Conservation (phyloP, 2,797 vertebrate genomes). For the Microctenopoma steveboyesi region DNA sequence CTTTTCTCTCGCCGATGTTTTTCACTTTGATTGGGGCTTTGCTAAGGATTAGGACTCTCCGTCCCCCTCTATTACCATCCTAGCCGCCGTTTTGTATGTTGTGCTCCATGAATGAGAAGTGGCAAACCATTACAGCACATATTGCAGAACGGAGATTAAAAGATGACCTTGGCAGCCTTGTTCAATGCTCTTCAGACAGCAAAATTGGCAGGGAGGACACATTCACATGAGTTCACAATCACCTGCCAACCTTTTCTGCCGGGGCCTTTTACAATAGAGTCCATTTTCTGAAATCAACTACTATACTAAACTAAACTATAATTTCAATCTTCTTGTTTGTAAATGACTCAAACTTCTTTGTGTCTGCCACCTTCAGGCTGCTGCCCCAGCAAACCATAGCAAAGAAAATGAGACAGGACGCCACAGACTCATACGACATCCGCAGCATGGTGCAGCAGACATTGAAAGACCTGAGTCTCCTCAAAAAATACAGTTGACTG, state of each 20-base stretch:
- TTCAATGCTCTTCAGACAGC: constrained; percentile 24
- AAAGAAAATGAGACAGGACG: too few species aligned
- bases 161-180: constrained; percentile 63
- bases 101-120: constrained; percentile 74
- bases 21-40: constrained; percentile 87
- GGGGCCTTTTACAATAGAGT: constrained; percentile 2
- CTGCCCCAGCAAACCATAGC: too few species aligned
- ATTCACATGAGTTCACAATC: background rate
- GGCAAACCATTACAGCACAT: constrained; percentile 86
- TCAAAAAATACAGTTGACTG: too few species aligned
- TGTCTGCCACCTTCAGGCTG: too few species aligned
- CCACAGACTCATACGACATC: too few species aligned
- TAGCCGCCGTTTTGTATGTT: constrained; percentile 60
- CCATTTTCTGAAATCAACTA: background rate
- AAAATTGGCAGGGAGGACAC: constrained; percentile 4
- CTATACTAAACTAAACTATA: background rate
- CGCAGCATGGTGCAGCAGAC: too few species aligned
- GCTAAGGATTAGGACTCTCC: constrained; percentile 79
- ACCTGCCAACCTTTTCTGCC: background rate
- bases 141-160: constrained; percentile 80
- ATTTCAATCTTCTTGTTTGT: background rate
- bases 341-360: background rate
- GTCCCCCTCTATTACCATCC: constrained; percentile 42
- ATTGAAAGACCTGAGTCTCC: too few species aligned
- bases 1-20: constrained; percentile 79